phyloP scores from a whole-genome alignment of 2,888 invertebrate species.

The Xestia sexstrigata region DNA sequence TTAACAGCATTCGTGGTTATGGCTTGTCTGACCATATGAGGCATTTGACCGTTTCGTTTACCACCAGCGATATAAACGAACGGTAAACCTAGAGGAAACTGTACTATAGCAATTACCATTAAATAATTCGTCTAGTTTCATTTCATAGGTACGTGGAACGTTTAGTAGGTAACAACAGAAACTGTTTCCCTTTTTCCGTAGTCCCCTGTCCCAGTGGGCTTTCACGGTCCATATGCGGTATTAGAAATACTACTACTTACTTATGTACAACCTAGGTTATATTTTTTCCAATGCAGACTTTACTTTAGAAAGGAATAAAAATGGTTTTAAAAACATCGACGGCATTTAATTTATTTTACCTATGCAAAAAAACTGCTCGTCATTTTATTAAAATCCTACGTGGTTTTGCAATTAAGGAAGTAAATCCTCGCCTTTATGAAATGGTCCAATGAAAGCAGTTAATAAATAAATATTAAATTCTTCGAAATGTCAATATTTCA shows the following conservation, averaged over 20 bases:
- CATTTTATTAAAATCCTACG: background rate
- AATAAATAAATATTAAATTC: background rate
- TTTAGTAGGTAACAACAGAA: constrained; percentile 13
- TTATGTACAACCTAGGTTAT: background rate
- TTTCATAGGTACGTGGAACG: constrained; percentile 1
- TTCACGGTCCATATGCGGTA: constrained; percentile 21
- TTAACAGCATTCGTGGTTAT: constrained; percentile 48
- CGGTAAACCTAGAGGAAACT: constrained; percentile 13
- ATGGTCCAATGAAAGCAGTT: background rate
- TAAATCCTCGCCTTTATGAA: background rate
- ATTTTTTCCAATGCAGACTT: background rate
- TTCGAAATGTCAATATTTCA: background rate
- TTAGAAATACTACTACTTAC: constrained; percentile 8
- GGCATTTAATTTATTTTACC: no score
- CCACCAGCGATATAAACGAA: constrained; percentile 17
- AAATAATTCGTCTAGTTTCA: constrained; percentile 31
- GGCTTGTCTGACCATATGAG: constrained; percentile 40
- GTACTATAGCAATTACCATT: constrained; percentile 26
- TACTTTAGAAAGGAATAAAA: background rate
- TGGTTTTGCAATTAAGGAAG: background rate
- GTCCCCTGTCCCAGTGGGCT: constrained; percentile 25
- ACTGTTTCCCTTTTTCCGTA: constrained; percentile 17
- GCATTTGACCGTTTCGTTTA: constrained; percentile 41
- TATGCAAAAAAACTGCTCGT: background rate
- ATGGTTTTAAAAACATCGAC: background rate